phyloP scores from a whole-genome alignment of 2,113 vertebrate genomes.

The Elephas maximus region DNA sequence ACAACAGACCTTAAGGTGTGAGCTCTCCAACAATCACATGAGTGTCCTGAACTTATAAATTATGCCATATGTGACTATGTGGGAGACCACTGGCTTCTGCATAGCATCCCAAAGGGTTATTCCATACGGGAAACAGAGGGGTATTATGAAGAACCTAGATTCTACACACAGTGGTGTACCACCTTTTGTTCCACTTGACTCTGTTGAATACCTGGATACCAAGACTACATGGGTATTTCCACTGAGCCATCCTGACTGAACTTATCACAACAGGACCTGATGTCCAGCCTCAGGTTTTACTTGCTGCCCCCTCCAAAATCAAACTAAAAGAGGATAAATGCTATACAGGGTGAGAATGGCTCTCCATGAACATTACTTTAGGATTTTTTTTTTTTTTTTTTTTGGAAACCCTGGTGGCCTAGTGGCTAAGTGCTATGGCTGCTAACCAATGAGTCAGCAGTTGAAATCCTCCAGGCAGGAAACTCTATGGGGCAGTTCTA shows the following conservation, averaged over 20 bases:
- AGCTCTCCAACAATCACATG: fast-evolving
- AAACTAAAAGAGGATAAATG: neutral
- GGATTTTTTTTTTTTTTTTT: no score
- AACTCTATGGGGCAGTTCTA: no score
- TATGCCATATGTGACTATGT: neutral
- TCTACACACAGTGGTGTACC: neutral
- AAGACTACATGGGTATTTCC: neutral
- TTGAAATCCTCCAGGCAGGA: no score
- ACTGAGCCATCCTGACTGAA: neutral
- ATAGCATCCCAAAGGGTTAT: neutral
- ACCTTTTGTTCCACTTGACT: neutral
- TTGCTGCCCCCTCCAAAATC: neutral
- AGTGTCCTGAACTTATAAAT: neutral
- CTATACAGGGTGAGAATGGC: neutral
- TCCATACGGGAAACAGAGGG: neutral
- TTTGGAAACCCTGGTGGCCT: no score
- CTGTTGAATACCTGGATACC: neutral
- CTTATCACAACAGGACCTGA: neutral
- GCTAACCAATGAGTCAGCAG: no score
- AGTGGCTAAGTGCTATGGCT: no score
- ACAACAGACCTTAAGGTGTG: neutral
- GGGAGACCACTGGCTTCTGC: neutral
- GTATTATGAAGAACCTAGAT: neutral
- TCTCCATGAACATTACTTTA: neutral
- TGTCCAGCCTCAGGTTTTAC: neutral